Percentiles rank a stretch among this genome's conserved stretches.
These are phyloP conservation scores for Sternarchorhynchus goeldii DNA, from an alignment of 2,797 vertebrate species.

Conservation along the genomic window DNA sequence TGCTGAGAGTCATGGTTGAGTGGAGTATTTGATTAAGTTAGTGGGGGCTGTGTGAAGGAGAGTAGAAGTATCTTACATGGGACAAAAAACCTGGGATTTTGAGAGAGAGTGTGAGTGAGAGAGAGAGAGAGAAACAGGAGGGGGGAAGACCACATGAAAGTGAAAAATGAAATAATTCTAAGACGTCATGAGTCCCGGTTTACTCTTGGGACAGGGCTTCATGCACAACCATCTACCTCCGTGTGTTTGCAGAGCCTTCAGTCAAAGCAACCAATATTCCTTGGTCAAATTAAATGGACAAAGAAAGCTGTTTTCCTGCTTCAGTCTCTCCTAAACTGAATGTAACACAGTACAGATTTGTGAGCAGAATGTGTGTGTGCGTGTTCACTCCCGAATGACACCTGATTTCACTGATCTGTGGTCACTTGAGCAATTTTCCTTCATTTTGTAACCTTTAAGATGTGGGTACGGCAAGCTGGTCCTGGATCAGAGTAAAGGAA, in stretches of 20 bases:
- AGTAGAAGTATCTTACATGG: conserved; percentile 17
- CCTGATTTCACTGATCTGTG: too few relatives aligned
- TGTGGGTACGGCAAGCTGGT: too few relatives aligned
- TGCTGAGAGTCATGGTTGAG: conserved; percentile 30
- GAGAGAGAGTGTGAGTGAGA: conserved; percentile 18
- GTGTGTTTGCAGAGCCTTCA: background rate
- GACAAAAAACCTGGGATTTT: conserved; percentile 16
- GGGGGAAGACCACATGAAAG: background rate
- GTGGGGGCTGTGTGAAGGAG: conserved; percentile 11
- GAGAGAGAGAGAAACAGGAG: conserved; percentile 19
- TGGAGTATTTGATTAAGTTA: conserved; percentile 36
- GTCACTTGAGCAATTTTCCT: too few relatives aligned
- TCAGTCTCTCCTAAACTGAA: background rate
- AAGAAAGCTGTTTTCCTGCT: too few relatives aligned
- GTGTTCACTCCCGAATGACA: too few relatives aligned
- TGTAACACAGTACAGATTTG: background rate
- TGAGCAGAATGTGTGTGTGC: too few relatives aligned
- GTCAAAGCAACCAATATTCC: background rate
- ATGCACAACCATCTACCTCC: conserved; percentile 18
- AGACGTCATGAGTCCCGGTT: conserved; percentile 27
- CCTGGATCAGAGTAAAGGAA: too few relatives aligned
- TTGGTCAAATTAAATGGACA: background rate
- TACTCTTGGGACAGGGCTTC: background rate
- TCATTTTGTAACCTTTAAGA: too few relatives aligned
- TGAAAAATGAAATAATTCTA: conserved; percentile 8